phyloP scores from a whole-genome alignment of 2,113 vertebrate species.

The Onychorhynchus coronatus region DNA sequence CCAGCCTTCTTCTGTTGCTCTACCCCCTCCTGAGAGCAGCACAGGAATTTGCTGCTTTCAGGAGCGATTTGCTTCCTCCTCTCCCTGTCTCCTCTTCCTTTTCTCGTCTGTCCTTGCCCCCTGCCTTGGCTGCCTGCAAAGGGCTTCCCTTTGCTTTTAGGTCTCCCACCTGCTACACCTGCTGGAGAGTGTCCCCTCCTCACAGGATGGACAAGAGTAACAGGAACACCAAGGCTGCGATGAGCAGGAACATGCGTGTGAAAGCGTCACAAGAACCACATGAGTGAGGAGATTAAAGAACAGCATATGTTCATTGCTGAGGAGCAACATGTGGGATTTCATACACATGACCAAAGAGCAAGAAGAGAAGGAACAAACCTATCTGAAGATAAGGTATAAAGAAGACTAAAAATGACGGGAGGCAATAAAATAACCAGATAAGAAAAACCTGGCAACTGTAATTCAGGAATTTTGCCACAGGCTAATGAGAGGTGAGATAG shows the following conservation, averaged over 20 bases:
- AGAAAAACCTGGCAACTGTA: constrained; percentile 16
- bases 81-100: not conserved
- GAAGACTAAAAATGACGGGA: not conserved
- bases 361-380: not conserved
- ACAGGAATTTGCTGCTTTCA: not conserved
- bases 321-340: not conserved
- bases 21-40: not conserved
- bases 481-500: not conserved
- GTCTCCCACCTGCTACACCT: not conserved
- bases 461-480: constrained; percentile 22
- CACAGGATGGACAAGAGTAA: not conserved
- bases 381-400: not conserved
- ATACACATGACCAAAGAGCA: not conserved
- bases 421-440: not conserved
- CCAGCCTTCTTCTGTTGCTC: not conserved
- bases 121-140: not conserved
- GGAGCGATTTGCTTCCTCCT: not conserved
- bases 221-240: not conserved
- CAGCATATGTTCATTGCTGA: not conserved
- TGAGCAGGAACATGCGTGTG: not conserved
- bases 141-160: not conserved
- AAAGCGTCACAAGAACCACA: not conserved
- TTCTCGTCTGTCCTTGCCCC: not conserved
- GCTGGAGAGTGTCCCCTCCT: not conserved
- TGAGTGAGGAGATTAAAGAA: not conserved